Evolutionary conservation across 2,113 vertebrate species (phyloP), one percentile per base, ranked within the genome.

Genomic region (Tringa solitaria): DNA sequence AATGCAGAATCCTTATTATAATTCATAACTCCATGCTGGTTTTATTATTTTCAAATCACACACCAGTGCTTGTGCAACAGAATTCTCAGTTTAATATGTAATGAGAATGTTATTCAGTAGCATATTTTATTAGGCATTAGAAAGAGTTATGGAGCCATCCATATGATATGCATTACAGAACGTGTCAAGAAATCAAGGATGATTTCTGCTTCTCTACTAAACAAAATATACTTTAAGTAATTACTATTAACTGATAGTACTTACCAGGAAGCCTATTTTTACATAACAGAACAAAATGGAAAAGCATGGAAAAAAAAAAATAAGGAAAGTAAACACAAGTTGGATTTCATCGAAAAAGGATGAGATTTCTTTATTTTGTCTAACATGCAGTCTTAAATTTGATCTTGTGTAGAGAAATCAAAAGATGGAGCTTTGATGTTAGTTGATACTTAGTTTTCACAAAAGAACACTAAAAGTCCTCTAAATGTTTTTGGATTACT

Each of bases 1-100:
- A 96, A 86, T 70, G 51, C 24, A 80, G 78, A 57, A 93, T 76
- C 39, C 81, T 85, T 80, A 84, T 93, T 88, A 63, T 43, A 95
- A 95, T 95, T 94, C 87, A 86, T 70, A 94, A 85, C 75, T 93
- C 59, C 43, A 43, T 51, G 46, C 87, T 91, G 85, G 54, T 70
- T 96, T 96, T 92, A 93, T 80, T 77, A 76, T 86, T 93, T 92
- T 56, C 72, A 95, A 93, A 94, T 63, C 79, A 93, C 64, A 77
- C 72, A 72, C 37, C 59, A 63, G 51, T 78, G 64, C 73, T 94
- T 43, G 64, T 81, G 82, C 54, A 91, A 77, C 59, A 90, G 82
- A 93, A 77, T 90, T 80, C 63, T 84, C 67, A 54, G 37, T 88
- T 96, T 90, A 94, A 73, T 83, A 90, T 51, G 57, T 65, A 88